Base-by-base conservation (phyloP, 1,140 invertebrate species). In the Dryas iulia region DNA sequence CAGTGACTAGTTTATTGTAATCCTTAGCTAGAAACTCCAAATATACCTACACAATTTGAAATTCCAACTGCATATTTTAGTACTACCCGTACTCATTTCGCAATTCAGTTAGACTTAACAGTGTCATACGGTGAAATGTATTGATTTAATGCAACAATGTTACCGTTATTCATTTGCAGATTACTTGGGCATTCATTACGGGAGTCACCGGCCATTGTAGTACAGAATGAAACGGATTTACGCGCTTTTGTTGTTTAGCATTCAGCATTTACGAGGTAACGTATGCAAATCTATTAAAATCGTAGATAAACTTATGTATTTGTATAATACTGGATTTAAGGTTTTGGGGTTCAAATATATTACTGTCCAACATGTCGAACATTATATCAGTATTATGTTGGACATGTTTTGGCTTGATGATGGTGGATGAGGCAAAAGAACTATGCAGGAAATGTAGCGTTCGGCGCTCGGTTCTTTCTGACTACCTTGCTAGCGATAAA, bases 111-210 rank as follows among this genome's bases (percentile, higher is more conserved):
- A 8, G 18, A 47, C 39, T 21, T 47, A 18, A 8, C 21, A 39
- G 3, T n/a, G 18, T 47, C 39, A 21, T 21, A 47, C 39, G 6
- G 0, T 47, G 18, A 47, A 47, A 47, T 47, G 39, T 47, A 47
- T 47, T 18, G 39, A 47, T 47, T 21, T 21, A 21, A 47, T 21
- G 28, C 58, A 39, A 53, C 31, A 39, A n/a, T 54, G 62, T 57
- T 25, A 54, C 30, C 31, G 35, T 35, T 65, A 65, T 57, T 65
- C 31, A 57, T 65, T 65, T 30, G 52, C n/a, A 69, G 66, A 69
- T 69, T 69, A 69, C 56, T 69, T 62, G 63, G 33, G 53, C 67
- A 24, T 58, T 30, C 31, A 65, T 65, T 65, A 28, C 33, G 54
- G 58, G 60, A 54, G 35, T 57, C 56, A 65, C 53, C 8, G 53